A percentile compares a stretch with the other conserved stretches of the same genome.
phyloP scores from a whole-genome alignment of 1,140 invertebrate species.

The Cryptotermes secundus region DNA sequence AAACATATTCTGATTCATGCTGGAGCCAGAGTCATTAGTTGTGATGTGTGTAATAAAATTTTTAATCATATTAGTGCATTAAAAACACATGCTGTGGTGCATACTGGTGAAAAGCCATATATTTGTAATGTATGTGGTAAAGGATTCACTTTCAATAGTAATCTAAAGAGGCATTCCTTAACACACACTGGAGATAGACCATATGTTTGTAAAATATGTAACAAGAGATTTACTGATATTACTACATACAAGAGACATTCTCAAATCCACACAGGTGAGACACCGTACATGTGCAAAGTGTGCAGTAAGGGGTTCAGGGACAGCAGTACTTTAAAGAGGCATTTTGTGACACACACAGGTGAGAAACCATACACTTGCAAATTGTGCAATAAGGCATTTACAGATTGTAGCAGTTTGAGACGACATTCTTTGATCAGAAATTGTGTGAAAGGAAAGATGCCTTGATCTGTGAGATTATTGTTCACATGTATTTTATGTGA shows the following conservation, averaged over 20 bases:
- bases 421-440: constrained; percentile 7
- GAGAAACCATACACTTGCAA: constrained; percentile 1
- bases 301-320: background rate
- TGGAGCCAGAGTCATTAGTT: background rate
- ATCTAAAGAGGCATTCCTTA: background rate
- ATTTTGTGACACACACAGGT: constrained; percentile 18
- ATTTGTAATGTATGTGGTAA: constrained; percentile 1
- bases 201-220: background rate
- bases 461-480: background rate
- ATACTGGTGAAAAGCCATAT: background rate
- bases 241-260: background rate
- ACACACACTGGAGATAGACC: background rate
- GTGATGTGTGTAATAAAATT: background rate
- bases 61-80: constrained; percentile 12
- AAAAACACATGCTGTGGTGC: background rate
- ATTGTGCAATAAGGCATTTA: background rate
- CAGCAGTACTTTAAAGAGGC: background rate
- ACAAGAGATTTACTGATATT: background rate
- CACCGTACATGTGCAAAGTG: background rate
- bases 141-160: background rate
- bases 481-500: too few species aligned
- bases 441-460: background rate
- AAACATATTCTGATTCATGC: constrained; percentile 17
- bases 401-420: background rate
- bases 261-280: constrained; percentile 6